Evolutionary conservation across 1,140 invertebrate species (phyloP), one percentile per base, ranked within the genome.

Genomic region (Microplitis demolitor): DNA sequence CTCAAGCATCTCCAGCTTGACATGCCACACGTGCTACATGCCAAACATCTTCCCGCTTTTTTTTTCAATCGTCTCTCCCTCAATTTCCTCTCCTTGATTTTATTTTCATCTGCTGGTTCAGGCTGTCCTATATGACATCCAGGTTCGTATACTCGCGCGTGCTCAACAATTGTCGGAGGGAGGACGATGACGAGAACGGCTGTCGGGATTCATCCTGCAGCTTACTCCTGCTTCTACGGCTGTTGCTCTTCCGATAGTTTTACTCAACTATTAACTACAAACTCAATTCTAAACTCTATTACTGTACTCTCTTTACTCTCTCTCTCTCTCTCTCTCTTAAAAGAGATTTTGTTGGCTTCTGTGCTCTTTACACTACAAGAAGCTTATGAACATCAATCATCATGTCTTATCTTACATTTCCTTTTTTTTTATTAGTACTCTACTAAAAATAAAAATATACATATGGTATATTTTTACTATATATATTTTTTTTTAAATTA

Each of bases 311-410:
- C 63, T 35, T 54, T 31, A 13, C 35, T 56, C 61, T 62, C 60
- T 34, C 53, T 34, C 63, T 34, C 53, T 34, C 63, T 51, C 63
- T 66, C 39, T 50, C 53, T 66, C 33, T 50, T 70, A 53, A 71
- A 71, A 63, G 50, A 37, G 64, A 71, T 54, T 54, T 60, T 53
- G 51, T 53, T 33, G 39, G 35, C 39, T 45, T 45, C 39, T 45
- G 39, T 54, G 37, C 58, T 61, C 54, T 50, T 66, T 66, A 58
- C 16, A 14, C 67, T 66, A 62, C 76, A 11, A 78, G 77, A 11
- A 78, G 77, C 72, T 74, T 72, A 69, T 67, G 66, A 69, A 74
- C 73, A 81, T 83, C 80, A 79, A 83, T 84, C 81, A 83, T 71
- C 71, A 34, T 35, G 75, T 73, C 76, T 79, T 80, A 77, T 80